Base-by-base conservation (phyloP, 2,888 invertebrate species). In the Cosmopolites sordidus region DNA sequence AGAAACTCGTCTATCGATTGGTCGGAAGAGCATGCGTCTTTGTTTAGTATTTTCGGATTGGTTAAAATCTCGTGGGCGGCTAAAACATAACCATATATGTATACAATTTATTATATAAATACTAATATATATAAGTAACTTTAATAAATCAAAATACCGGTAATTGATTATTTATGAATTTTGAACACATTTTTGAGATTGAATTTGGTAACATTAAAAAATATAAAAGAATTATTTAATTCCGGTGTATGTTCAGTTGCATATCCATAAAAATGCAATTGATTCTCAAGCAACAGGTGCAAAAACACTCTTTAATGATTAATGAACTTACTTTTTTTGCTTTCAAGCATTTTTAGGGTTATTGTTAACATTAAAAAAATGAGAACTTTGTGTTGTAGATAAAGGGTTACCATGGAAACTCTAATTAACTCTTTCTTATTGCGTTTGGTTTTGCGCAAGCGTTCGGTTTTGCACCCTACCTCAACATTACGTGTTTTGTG, bases 401-500 rank as follows among this genome's bases (percentile, higher is more conserved):
- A 5, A 8, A 22, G 4, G 22, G 22, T 33, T 33, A 11, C 33
- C 33, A 33, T 33, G n/a, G 33, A 12, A 33, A 33, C 33, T 3
- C 3, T 12, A 33, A 33, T 33, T 12, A 33, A 11, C 12, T 11
- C 33, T 33, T 33, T 12, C 11, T 33, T 33, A 33, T 33, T 6
- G 4, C 11, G n/a, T 12, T 11, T 5, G 11, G 11, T 33, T 33
- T 12, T 12, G 33, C 33, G 33, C 33, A 33, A 11, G 33, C 33
- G 33, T 33, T 33, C 33, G 3, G 11, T 33, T 33, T 12, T 33
- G 33, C 11, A 40, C 44, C 54, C 54, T 54, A 54, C 54, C 54
- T 54, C 54, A 54, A 54, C 49, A 18, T 40, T 48, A 45, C 45
- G 54, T 45, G 49, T 54, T 49, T 41, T 49, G 16, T 46, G 43